These are phyloP conservation scores for Trinorchestia longiramus DNA, from an alignment of 1,140 invertebrate genomes.

Conservation along the genomic window DNA sequence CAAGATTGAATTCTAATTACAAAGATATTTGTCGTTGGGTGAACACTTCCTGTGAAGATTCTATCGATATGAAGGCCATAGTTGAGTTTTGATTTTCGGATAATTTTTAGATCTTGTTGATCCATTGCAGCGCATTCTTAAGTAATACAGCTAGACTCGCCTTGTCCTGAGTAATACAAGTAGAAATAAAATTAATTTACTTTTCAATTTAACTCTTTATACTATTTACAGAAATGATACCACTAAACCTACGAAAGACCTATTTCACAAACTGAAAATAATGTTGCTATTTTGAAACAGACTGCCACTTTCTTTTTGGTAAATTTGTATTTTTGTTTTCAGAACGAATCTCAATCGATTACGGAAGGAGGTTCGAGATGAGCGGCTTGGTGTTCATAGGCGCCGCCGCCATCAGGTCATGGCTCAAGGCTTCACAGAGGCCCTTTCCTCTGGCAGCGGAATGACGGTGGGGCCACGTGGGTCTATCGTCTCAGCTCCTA, in stretches of 20 bases:
- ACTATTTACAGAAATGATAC: not conserved
- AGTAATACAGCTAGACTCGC: too few species aligned
- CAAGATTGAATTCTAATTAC: too few species aligned
- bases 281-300: not conserved
- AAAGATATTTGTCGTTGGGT: too few species aligned
- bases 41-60: too few species aligned
- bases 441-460: not conserved
- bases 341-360: conserved; percentile 4
- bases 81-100: too few species aligned
- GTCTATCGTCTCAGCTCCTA: not conserved
- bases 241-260: not conserved
- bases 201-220: too few species aligned
- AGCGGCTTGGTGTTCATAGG: not conserved
- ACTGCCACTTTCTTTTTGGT: not conserved
- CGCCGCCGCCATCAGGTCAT: not conserved
- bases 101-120: too few species aligned
- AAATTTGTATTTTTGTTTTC: not conserved
- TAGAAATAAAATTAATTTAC: too few species aligned
- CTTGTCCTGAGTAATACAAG: too few species aligned
- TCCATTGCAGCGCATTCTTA: too few species aligned
- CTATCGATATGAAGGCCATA: too few species aligned
- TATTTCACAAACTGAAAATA: not conserved
- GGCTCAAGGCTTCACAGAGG: not conserved
- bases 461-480: not conserved
- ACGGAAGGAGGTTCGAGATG: conserved; percentile 14